Conservation (phyloP, 1,140 invertebrate species). For the Gonioctena quinquepunctata region DNA sequence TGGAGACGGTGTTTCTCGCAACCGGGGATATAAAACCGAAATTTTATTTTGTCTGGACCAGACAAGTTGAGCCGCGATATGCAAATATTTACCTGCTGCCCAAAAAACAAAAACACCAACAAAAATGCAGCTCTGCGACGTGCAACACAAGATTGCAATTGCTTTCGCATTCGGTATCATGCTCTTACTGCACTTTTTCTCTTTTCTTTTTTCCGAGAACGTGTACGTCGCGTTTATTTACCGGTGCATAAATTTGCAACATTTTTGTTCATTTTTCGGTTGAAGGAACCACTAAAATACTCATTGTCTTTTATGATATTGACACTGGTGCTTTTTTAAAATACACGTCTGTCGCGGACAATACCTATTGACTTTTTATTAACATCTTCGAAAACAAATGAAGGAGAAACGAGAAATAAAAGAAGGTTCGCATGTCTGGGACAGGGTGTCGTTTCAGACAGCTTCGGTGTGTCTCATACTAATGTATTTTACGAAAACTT, state of each 20-base stretch:
- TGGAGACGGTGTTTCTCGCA: slow-evolving; percentile 1
- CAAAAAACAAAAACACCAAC: slow-evolving; percentile 25
- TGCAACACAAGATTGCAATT: slow-evolving; percentile 37
- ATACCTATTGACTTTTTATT: slow-evolving; percentile 10
- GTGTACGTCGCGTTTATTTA: slow-evolving; percentile 13
- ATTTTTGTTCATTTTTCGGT: slow-evolving; percentile 12
- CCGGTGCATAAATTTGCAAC: slow-evolving; percentile 16
- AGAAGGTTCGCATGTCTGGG: background rate
- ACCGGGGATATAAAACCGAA: slow-evolving; percentile 32
- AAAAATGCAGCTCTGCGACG: slow-evolving; percentile 22
- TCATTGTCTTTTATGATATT: slow-evolving; percentile 17
- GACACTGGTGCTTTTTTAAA: slow-evolving; percentile 6
- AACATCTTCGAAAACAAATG: slow-evolving; percentile 10
- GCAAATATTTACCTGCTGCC: slow-evolving; percentile 34
- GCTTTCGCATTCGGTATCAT: slow-evolving; percentile 28
- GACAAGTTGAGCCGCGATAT: slow-evolving; percentile 35
- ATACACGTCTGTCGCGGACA: background rate
- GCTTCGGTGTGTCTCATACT: background rate
- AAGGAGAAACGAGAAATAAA: background rate
- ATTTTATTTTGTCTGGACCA: slow-evolving; percentile 42
- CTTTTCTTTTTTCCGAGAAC: slow-evolving; percentile 7
- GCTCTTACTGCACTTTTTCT: slow-evolving; percentile 14
- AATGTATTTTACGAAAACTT: background rate
- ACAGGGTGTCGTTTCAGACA: background rate
- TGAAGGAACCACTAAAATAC: slow-evolving; percentile 5